A percentile compares a stretch with the other conserved stretches of the same genome.
phyloP scores from a whole-genome alignment of 2,888 invertebrate species.

The Drosophila yooni region DNA sequence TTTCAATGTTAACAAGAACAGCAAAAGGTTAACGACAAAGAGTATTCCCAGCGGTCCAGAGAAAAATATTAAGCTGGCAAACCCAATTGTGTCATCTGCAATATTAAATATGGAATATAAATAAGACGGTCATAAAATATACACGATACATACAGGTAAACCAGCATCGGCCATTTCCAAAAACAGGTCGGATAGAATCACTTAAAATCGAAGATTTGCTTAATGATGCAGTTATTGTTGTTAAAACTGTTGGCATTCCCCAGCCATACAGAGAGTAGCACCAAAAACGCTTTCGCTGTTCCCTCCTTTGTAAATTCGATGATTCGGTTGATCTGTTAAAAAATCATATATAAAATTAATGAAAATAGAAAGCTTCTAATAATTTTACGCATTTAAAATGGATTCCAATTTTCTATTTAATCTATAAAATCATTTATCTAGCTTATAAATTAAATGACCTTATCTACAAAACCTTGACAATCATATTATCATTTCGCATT shows the following conservation, averaged over 20 bases:
- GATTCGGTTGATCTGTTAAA: slow-evolving; percentile 73
- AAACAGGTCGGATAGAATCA: slow-evolving; percentile 86
- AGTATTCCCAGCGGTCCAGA: slow-evolving; percentile 88
- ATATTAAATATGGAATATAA: slow-evolving; percentile 4
- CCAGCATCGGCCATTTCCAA: slow-evolving; percentile 89
- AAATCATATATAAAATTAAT: background rate
- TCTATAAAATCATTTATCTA: background rate
- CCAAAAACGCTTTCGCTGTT: slow-evolving; percentile 86
- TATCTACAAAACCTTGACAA: background rate
- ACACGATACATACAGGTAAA: slow-evolving; percentile 84
- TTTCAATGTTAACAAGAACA: slow-evolving; percentile 89
- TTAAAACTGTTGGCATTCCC: slow-evolving; percentile 88
- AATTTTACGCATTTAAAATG: background rate
- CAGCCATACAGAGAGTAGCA: slow-evolving; percentile 90
- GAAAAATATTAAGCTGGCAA: slow-evolving; percentile 87
- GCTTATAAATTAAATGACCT: background rate
- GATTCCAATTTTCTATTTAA: background rate
- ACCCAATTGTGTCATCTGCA: slow-evolving; percentile 81
- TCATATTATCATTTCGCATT: background rate
- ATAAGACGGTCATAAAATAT: background rate
- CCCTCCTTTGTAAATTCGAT: slow-evolving; percentile 64
- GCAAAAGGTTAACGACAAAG: slow-evolving; percentile 88
- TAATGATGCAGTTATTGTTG: slow-evolving; percentile 86
- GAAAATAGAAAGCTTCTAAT: background rate
- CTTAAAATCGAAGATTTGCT: slow-evolving; percentile 86